Evolutionary conservation across 2,888 invertebrate genomes (phyloP).

Genomic region (Pollenia angustigena): DNA sequence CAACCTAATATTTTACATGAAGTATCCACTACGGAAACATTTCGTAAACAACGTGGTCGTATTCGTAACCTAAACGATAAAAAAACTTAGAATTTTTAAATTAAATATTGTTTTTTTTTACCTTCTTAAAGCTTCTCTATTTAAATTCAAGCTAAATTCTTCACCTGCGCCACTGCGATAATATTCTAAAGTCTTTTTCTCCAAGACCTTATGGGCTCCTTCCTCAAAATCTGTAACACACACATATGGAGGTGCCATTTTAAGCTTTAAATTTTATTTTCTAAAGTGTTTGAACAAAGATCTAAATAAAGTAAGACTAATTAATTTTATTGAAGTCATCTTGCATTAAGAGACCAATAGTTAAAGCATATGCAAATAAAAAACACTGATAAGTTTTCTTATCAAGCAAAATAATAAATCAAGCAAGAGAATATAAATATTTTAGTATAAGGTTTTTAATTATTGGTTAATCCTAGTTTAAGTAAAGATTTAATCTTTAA

Average conservation of each 20-base stretch:
- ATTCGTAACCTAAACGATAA: conserved; percentile 85
- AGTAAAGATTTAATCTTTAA: no score
- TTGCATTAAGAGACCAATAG: background rate
- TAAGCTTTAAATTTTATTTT: background rate
- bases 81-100: background rate
- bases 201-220: conserved; percentile 87
- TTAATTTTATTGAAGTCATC: conserved; percentile 17
- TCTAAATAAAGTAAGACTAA: conserved; percentile 18
- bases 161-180: conserved; percentile 94
- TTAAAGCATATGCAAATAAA: background rate
- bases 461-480: no score
- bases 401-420: no score
- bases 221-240: conserved; percentile 91
- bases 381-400: background rate
- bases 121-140: conserved; percentile 90
- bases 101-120: conserved; percentile 51
- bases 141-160: conserved; percentile 89
- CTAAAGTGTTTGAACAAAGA: background rate
- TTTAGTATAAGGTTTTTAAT: no score
- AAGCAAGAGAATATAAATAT: background rate
- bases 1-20: conserved; percentile 88
- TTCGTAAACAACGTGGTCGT: conserved; percentile 91
- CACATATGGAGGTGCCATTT: conserved; percentile 83
- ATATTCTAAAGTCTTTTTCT: conserved; percentile 91
- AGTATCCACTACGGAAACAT: conserved; percentile 88